Evolutionary conservation across 2,113 vertebrate species (phyloP), one percentile per base, ranked within the genome.

Genomic region (Paradoxurus hermaphroditus): DNA sequence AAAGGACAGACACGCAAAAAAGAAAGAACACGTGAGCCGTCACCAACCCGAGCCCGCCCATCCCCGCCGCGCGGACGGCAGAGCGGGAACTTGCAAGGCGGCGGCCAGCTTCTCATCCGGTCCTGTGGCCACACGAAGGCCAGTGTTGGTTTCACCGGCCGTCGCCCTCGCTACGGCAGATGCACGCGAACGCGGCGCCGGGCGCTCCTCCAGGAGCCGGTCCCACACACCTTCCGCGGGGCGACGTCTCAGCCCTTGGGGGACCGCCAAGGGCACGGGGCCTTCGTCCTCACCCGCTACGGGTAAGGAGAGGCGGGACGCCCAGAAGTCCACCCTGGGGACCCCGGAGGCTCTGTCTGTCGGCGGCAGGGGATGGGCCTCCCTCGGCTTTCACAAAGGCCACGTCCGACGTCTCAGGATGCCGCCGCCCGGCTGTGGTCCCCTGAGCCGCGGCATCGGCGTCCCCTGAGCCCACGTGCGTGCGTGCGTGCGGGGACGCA

Each of bases 1-100:
- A 97, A 90, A 95, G 19, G 14, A 13, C 49, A 82, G 49, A 92
- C 87, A 95, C 62, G 84, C n/a, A 65, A 92, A 97, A 97, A 97
- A 98, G 67, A 82, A 95, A 95, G 97, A 97, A 90, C 96, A 89
- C 44, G 91, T 98, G 95, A 98, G 93, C 93, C 8, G 90, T 11
- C 5, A 44, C 98, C 49, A 96, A 98, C 11, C 96, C 86, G 85
- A 5, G 36, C 53, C 51, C 91, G 67, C 70, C 89, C 59, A 39
- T 2, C 6, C 9, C 93, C 56, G 77, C 3, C 41, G 1, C 3
- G 21, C 56, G 21, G 56, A 59, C 67, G 53, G 87, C 8, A 44
- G 36, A 75, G 36, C 25, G 36, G 83, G 56, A 39, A 41, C 77
- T 83, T 5, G 53, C n/a, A n/a, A 34, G 7, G n/a, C 36, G 73